phyloP scores from a whole-genome alignment of 2,888 invertebrate genomes.

The Clunio marinus region DNA sequence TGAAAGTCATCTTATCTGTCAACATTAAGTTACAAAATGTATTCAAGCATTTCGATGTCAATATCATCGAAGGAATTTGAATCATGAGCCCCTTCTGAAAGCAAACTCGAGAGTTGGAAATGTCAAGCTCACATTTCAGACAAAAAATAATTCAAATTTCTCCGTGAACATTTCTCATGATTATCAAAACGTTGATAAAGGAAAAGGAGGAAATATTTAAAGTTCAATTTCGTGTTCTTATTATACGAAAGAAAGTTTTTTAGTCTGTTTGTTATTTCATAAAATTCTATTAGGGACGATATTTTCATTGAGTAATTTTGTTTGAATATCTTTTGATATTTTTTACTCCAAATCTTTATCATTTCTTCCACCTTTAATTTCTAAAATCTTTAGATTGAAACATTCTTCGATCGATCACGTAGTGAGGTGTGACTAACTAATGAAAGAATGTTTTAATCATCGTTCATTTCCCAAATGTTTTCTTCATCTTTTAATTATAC shows the following conservation, averaged over 20 bases:
- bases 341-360: neutral
- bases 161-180: neutral
- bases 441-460: neutral
- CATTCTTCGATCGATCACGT: constrained; percentile 3
- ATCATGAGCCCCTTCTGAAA: constrained; percentile 27
- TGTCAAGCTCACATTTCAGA: constrained; percentile 9
- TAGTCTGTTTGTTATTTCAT: neutral
- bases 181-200: neutral
- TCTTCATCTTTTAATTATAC: neutral
- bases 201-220: neutral
- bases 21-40: too few relatives aligned
- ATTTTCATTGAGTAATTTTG: too few relatives aligned
- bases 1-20: too few relatives aligned
- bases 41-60: neutral
- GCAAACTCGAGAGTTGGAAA: neutral
- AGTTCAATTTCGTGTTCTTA: neutral
- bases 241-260: constrained; percentile 7
- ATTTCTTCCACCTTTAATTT: neutral
- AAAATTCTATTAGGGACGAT: constrained; percentile 29
- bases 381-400: neutral
- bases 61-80: neutral
- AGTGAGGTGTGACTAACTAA: neutral
- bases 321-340: neutral
- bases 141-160: constrained; percentile 2
- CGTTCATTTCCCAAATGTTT: neutral